Base-by-base conservation (phyloP, 2,797 vertebrate species). In the Podarcis siculus region DNA sequence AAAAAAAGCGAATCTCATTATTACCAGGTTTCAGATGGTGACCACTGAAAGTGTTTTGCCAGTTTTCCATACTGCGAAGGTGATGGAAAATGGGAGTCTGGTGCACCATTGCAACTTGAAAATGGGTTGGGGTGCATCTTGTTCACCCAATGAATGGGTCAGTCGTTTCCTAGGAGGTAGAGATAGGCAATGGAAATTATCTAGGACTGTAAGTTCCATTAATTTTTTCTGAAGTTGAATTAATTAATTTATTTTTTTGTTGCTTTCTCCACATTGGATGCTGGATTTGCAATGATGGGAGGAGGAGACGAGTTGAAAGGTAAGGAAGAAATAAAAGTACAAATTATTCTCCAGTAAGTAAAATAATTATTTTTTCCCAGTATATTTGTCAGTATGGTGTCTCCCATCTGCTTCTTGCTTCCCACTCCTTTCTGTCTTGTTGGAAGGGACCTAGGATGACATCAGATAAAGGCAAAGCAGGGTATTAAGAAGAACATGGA, bases 191-290 rank as follows among this genome's bases (percentile, higher is more conserved):
- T 39, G 35, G 45, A 19, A 39, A 4, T 42, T 42, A 25, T 23
- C 3, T 30, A 25, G 45, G 58, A 8, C 5, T 7, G 66, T 49
- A 35, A 27, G 19, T 30, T n/a, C 64, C 37, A 30, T 30, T 19
- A 8, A 8, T 61, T 71, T 21, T 21, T 80, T 85, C 73, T 9
- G 17, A 58, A 27, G 9, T 0, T 21, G 58, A 76, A 77, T 17
- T 0, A 1, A 12, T 66, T n/a, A n/a, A n/a, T 8, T 66, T 25
- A 6, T 25, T 19, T 66, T 25, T 0, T 8, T 3, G 1, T 25
- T 5, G 15, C 2, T 39, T 17, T 6, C 19, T 15, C 17, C 1
- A 23, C 12, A 12, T 61, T 12, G 27, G 35, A 45, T 2, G 25
- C 35, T 61, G 39, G 25, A 3, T 37, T 49, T 12, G 76, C 27